A percentile compares a stretch with the other conserved stretches of the same genome.
Conservation (phyloP, 2,888 invertebrate species). For the Oxyteleia sp. region DNA sequence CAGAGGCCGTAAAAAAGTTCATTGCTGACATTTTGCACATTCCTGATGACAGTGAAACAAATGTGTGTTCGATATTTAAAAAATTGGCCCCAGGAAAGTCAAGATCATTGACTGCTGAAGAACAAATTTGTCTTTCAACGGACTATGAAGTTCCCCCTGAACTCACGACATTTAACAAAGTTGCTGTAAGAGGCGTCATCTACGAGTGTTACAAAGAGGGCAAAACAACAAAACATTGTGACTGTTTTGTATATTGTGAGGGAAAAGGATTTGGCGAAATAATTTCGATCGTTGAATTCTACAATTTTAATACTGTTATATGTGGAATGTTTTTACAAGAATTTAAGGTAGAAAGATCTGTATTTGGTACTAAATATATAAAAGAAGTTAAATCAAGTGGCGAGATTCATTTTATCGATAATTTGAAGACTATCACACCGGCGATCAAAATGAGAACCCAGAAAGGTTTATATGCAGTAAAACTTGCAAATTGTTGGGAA, state of each 20-base stretch:
- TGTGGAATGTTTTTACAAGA: background rate
- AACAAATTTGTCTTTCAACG: too few species aligned
- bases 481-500: conserved; percentile 29
- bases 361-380: conserved; percentile 14
- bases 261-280: conserved; percentile 20
- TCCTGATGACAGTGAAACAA: background rate
- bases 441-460: conserved; percentile 1
- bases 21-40: background rate
- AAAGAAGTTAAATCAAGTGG: background rate
- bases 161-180: background rate
- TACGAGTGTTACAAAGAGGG: background rate
- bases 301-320: background rate
- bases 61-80: background rate
- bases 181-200: conserved; percentile 3
- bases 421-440: background rate
- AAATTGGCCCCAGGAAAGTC: background rate
- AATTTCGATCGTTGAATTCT: background rate
- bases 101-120: conserved; percentile 1
- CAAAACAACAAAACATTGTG: conserved; percentile 4
- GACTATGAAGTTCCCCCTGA: background rate
- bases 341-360: conserved; percentile 3
- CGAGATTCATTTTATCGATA: background rate
- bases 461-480: background rate
- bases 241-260: conserved; percentile 6
- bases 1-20: background rate